phyloP scores from a whole-genome alignment of 2,797 vertebrate genomes.

The Propithecus perrieri region DNA sequence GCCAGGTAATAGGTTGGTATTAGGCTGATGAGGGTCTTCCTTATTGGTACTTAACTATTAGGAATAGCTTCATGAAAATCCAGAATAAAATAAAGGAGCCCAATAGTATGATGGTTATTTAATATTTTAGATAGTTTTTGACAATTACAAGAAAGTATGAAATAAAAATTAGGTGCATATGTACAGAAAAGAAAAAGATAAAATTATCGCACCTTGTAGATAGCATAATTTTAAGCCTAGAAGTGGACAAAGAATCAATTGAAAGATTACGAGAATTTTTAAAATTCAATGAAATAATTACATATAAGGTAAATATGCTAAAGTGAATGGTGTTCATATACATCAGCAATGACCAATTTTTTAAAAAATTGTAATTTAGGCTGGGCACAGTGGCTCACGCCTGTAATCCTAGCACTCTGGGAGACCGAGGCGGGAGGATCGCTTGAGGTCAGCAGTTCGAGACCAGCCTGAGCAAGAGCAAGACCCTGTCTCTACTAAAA shows the following conservation, averaged over 20 bases:
- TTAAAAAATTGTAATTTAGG: not conserved
- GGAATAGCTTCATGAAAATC: not conserved
- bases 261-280: not conserved
- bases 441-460: no score
- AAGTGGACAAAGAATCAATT: not conserved
- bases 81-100: not conserved
- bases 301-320: not conserved
- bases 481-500: no score
- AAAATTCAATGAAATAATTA: not conserved
- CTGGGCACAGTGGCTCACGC: no score
- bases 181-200: not conserved
- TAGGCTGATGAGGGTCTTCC: no score
- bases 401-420: no score
- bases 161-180: constrained; percentile 1
- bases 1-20: no score
- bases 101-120: not conserved
- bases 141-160: not conserved
- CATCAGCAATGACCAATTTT: not conserved
- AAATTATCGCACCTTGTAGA: not conserved
- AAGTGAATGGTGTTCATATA: not conserved
- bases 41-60: not conserved
- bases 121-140: not conserved
- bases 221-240: not conserved
- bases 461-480: no score
- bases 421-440: no score